Base-by-base conservation (phyloP, 2,888 invertebrate species). In the Pristionchus arcanus region DNA sequence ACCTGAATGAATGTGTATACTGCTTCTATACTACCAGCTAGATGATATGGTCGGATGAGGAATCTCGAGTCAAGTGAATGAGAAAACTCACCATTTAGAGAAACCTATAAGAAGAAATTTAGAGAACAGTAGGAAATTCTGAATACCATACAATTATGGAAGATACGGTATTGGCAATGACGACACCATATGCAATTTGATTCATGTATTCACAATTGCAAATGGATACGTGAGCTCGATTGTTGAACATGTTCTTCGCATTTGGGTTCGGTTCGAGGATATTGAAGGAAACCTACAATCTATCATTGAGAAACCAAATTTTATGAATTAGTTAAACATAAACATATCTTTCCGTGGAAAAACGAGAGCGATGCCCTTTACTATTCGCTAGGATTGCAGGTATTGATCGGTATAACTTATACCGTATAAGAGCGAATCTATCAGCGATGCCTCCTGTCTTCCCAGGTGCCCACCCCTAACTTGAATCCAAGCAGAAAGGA, bases 251-350 rank as follows among this genome's bases (percentile, higher is more conserved):
- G 53, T 53, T 83, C 28, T 53, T 66, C 19, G 49, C 31, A 42
- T 21, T 37, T 5, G 87, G 68, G 68, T 87, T 68, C 28, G 87
- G 66, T 28, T 66, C 31, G 13, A 42, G 37, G 19, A 87, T 49
- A 7, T 87, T 31, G 68, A 87, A 87, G n/a, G 37, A 19, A 25
- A 87, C 68, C 87, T 83, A n/a, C 15, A 53, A 49, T 83, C 9
- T 49, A 49, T 49, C 42, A 49, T 49, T 49, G 42, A 13, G 11
- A 49, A 49, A 49, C 42, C 42, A 49, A 49, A 49, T 49, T 9
- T 49, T 13, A 49, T 49, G 42, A 49, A 49, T 49, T 49, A 13
- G 42, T 49, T 49, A 9, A 49, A 49, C 42, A 42, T 42, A 5
- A 42, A 42, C 3, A 3, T 42, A 42, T 42, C 42, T 49, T 49